Conservation (phyloP, 2,888 invertebrate species). For the Cryptocheilus praepositus region DNA sequence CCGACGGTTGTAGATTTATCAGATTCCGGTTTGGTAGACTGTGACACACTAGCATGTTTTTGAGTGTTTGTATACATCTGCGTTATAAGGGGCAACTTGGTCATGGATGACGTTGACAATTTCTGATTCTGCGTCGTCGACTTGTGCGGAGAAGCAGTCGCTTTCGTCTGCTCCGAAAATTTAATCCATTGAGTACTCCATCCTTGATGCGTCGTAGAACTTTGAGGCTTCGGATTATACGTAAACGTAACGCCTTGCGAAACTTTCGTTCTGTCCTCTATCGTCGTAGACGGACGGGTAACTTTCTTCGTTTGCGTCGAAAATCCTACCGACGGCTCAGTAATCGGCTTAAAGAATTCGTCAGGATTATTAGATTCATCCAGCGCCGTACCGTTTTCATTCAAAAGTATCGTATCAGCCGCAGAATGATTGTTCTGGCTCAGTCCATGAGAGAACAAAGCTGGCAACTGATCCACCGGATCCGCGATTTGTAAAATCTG, state of each 20-base stretch:
- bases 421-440: constrained; percentile 61
- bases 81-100: constrained; percentile 42
- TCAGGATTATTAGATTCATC: constrained; percentile 73
- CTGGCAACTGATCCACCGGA: constrained; percentile 71
- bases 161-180: constrained; percentile 32
- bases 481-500: constrained; percentile 72
- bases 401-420: constrained; percentile 74
- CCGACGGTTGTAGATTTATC: background rate
- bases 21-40: constrained; percentile 13
- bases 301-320: constrained; percentile 13
- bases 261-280: constrained; percentile 4
- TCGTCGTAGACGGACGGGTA: background rate
- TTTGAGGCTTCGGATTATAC: constrained; percentile 6
- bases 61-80: constrained; percentile 54
- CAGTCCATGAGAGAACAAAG: constrained; percentile 68
- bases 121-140: constrained; percentile 17
- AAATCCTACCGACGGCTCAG: constrained; percentile 12
- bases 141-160: background rate
- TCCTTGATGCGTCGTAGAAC: background rate
- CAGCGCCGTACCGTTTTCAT: constrained; percentile 73
- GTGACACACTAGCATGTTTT: constrained; percentile 26
- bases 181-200: constrained; percentile 32
- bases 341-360: constrained; percentile 67
- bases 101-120: constrained; percentile 29
- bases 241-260: constrained; percentile 12